These are phyloP conservation scores for Miniopterus natalensis DNA, from an alignment of 2,113 vertebrate species.

Conservation along the genomic window DNA sequence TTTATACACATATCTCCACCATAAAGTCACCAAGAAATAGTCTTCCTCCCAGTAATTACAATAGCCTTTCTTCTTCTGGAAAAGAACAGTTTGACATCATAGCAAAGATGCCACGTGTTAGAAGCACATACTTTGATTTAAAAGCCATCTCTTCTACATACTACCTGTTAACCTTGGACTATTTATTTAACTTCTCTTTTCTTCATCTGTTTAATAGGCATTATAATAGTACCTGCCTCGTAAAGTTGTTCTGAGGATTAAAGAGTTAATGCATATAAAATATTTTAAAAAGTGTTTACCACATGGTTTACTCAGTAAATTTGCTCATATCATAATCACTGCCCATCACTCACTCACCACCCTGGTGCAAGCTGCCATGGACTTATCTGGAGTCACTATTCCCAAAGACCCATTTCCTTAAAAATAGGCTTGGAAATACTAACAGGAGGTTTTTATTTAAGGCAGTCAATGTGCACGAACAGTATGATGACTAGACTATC, in stretches of 20 bases:
- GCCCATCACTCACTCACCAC: neutral
- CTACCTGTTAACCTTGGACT: slow-evolving; percentile 8
- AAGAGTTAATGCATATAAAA: slow-evolving; percentile 27
- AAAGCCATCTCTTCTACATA: neutral
- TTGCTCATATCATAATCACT: slow-evolving; percentile 15
- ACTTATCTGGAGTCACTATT: neutral
- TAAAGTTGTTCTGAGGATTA: slow-evolving; percentile 31
- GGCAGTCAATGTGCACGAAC: neutral
- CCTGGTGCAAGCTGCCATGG: neutral
- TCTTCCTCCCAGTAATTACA: neutral
- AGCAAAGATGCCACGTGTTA: neutral
- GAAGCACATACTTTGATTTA: neutral
- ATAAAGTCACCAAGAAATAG: slow-evolving; percentile 36
- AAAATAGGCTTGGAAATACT: slow-evolving; percentile 25
- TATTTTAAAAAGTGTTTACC: slow-evolving; percentile 23
- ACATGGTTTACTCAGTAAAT: slow-evolving; percentile 33
- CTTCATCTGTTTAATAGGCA: neutral
- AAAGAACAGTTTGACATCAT: neutral
- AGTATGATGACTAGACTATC: neutral
- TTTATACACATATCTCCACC: neutral
- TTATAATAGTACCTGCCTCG: neutral
- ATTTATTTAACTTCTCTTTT: slow-evolving; percentile 34
- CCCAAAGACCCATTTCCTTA: slow-evolving; percentile 51
- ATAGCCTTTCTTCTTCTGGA: neutral
- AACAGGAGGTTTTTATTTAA: neutral